A percentile compares a stretch with the other conserved stretches of the same genome.
phyloP scores from a whole-genome alignment of 2,113 vertebrate genomes.

The Hydrochoerus hydrochaeris region DNA sequence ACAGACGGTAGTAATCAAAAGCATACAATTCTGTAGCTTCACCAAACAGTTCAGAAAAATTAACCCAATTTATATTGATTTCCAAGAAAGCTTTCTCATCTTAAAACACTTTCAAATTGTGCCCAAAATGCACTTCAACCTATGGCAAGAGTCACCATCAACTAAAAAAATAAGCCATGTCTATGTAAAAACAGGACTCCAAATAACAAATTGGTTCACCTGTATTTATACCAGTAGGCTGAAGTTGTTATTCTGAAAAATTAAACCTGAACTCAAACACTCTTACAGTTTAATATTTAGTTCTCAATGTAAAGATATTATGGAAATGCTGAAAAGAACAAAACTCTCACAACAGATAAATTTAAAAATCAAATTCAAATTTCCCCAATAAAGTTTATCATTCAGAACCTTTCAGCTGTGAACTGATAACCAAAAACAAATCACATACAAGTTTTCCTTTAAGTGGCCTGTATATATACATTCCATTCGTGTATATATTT shows the following conservation, averaged over 20 bases:
- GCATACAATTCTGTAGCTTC: background rate
- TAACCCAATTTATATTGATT: background rate
- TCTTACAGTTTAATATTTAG: slow-evolving; percentile 29
- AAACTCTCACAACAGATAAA: slow-evolving; percentile 40
- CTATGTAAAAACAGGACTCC: background rate
- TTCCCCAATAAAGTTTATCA: slow-evolving; percentile 33
- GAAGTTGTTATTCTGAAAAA: slow-evolving; percentile 35
- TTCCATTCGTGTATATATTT: slow-evolving; percentile 68
- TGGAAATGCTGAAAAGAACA: slow-evolving; percentile 46
- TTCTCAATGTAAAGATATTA: slow-evolving; percentile 1
- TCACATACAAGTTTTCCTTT: slow-evolving; percentile 59
- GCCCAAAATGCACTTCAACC: slow-evolving; percentile 53
- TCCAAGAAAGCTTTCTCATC: slow-evolving; percentile 45
- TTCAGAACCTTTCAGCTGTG: slow-evolving; percentile 49
- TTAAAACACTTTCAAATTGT: slow-evolving; percentile 49
- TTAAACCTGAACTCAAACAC: slow-evolving; percentile 36
- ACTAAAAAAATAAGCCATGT: background rate
- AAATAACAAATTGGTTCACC: background rate
- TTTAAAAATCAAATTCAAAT: slow-evolving; percentile 62
- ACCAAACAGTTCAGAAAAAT: slow-evolving; percentile 46
- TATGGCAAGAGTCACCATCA: background rate
- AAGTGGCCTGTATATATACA: slow-evolving; percentile 72
- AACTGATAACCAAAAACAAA: slow-evolving; percentile 62
- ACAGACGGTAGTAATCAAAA: background rate
- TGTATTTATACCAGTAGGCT: background rate